phyloP scores from a whole-genome alignment of 2,888 invertebrate genomes.

The Noctuana brunneofusca region DNA sequence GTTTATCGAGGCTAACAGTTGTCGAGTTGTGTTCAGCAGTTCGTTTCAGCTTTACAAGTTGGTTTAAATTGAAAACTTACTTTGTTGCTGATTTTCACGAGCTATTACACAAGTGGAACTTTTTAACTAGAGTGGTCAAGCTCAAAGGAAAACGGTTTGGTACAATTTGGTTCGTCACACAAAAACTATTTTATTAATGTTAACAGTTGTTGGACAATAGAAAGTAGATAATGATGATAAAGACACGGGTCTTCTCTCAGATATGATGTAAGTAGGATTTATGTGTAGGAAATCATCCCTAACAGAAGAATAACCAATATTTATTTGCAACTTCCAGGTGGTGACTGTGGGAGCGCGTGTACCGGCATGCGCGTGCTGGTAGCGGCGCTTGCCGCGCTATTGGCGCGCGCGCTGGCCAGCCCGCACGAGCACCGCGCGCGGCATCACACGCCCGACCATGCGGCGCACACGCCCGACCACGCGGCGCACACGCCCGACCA shows the following conservation, averaged over 20 bases:
- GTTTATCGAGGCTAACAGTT: not conserved
- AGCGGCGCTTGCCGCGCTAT: conserved; percentile 76
- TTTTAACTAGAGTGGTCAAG: too few relatives aligned
- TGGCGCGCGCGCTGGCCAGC: conserved; percentile 73
- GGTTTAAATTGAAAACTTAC: not conserved
- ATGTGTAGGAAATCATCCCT: not conserved
- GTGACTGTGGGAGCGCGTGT: conserved; percentile 67
- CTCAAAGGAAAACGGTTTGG: too few relatives aligned
- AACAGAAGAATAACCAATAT: not conserved
- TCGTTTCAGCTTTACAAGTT: not conserved
- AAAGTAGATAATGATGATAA: too few relatives aligned
- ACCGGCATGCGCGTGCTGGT: conserved; percentile 79
- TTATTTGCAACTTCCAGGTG: conserved; percentile 58
- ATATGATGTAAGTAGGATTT: too few relatives aligned
- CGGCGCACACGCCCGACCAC: conserved; percentile 73
- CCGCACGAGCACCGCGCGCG: conserved; percentile 80
- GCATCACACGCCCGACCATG: conserved; percentile 76
- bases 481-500: conserved; percentile 73
- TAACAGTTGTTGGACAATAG: too few relatives aligned
- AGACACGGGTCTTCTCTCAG: too few relatives aligned
- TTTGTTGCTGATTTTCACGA: too few relatives aligned
- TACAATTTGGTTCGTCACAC: too few relatives aligned
- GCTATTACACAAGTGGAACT: too few relatives aligned
- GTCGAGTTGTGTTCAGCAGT: not conserved
- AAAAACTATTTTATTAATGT: too few relatives aligned